A percentile compares a stretch with the other conserved stretches of the same genome.
Evolutionary conservation across 1,140 invertebrate species (phyloP).

Genomic region (Drosophila orena): DNA sequence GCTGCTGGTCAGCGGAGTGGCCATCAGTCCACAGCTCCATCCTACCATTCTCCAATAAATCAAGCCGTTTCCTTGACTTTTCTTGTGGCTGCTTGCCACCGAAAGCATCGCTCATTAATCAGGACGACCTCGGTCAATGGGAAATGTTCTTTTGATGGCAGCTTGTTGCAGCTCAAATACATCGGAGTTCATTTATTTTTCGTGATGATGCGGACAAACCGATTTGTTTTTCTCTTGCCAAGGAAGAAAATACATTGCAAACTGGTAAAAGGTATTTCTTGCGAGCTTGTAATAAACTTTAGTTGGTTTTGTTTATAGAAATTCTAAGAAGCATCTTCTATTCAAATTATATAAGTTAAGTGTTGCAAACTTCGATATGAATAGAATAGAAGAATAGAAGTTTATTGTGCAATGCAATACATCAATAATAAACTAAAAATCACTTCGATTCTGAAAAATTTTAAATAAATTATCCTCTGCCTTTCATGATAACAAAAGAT

Average conservation of each 20-base stretch:
- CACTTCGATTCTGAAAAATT: background rate
- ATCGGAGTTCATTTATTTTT: conserved; percentile 33
- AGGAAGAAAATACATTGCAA: background rate
- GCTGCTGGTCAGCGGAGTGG: conserved; percentile 62
- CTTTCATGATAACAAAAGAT: conserved; percentile 4
- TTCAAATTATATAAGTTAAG: too few species aligned
- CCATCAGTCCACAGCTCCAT: conserved; percentile 13
- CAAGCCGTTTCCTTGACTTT: conserved; percentile 57
- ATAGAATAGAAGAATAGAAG: too few species aligned
- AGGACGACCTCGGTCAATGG: conserved; percentile 30
- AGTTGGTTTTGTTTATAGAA: too few species aligned
- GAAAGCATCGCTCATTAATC: conserved; percentile 45
- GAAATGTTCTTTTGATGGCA: conserved; percentile 35
- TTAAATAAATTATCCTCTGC: background rate
- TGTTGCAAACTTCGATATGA: too few species aligned
- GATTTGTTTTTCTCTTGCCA: background rate
- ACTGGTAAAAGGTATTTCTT: background rate
- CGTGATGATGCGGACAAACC: background rate
- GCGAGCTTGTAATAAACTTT: too few species aligned
- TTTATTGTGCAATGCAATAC: too few species aligned
- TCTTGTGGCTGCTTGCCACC: conserved; percentile 52
- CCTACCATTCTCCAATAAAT: conserved; percentile 49
- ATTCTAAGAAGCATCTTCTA: too few species aligned
- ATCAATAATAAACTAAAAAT: too few species aligned
- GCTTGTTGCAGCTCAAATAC: conserved; percentile 36